Percentiles rank a stretch among this genome's conserved stretches.
Evolutionary conservation across 2,797 vertebrate species (phyloP).

Genomic region (Protonibea diacanthus): DNA sequence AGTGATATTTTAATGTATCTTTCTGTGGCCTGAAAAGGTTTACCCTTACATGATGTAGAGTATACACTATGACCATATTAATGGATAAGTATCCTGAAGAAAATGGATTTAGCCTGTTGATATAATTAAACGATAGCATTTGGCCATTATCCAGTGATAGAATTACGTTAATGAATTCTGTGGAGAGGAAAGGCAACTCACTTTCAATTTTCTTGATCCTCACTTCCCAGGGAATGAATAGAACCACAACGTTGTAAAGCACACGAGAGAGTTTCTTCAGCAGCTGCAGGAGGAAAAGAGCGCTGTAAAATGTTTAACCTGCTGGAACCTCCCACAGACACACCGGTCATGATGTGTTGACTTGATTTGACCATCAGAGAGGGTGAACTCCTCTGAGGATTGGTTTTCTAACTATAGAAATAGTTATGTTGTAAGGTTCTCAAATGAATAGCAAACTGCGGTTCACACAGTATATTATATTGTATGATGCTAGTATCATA

Average conservation of each 20-base stretch:
- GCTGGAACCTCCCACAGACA: not conserved
- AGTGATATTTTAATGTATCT: too few relatives aligned
- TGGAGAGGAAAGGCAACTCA: conserved; percentile 76
- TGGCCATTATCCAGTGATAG: not conserved
- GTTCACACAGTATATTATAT: not conserved
- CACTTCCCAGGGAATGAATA: conserved; percentile 98
- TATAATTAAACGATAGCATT: not conserved
- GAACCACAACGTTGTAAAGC: conserved; percentile 92
- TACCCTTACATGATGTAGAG: too few relatives aligned
- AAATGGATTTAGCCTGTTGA: too few relatives aligned
- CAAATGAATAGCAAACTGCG: not conserved
- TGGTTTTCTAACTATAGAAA: not conserved
- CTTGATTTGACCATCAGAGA: not conserved
- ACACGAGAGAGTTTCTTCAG: conserved; percentile 93
- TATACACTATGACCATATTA: too few relatives aligned
- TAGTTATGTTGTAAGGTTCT: not conserved
- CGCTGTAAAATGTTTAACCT: not conserved
- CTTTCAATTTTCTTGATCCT: conserved; percentile 99
- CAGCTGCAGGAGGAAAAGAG: conserved; percentile 82
- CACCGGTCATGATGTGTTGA: not conserved
- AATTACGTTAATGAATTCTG: not conserved
- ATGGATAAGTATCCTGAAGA: too few relatives aligned
- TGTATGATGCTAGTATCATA: too few relatives aligned
- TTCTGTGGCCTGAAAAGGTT: too few relatives aligned
- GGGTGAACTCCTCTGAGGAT: not conserved